Conservation (phyloP, 2,888 invertebrate species). For the Eristalis pertinax region DNA sequence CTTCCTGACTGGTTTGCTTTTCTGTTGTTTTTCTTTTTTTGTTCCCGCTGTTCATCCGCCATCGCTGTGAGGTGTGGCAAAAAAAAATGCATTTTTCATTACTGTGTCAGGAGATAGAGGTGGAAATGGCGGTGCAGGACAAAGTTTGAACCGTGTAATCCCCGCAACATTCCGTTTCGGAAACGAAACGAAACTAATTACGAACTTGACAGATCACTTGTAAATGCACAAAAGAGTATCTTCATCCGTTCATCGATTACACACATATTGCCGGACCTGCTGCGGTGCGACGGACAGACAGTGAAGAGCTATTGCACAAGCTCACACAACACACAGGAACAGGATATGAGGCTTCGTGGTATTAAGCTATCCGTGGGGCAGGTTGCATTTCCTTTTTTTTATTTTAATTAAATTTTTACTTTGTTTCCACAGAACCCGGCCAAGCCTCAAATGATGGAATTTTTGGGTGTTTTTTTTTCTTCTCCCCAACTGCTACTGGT, state of each 20-base stretch:
- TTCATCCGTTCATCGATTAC: constrained; percentile 68
- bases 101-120: constrained; percentile 67
- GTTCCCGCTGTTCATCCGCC: background rate
- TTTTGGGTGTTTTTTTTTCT: background rate
- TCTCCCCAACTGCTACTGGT: constrained; percentile 3
- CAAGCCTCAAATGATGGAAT: constrained; percentile 46
- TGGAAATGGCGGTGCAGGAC: constrained; percentile 53
- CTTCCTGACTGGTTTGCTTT: background rate
- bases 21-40: background rate
- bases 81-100: constrained; percentile 60
- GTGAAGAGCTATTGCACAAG: background rate
- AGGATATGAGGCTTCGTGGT: constrained; percentile 66
- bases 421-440: constrained; percentile 41
- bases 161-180: constrained; percentile 65
- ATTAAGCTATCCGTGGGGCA: constrained; percentile 41
- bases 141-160: constrained; percentile 52
- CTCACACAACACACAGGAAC: background rate
- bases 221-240: constrained; percentile 69
- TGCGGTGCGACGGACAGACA: background rate
- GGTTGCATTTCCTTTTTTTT: constrained; percentile 29
- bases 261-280: constrained; percentile 33
- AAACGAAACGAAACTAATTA: constrained; percentile 72
- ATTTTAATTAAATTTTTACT: constrained; percentile 70
- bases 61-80: background rate
- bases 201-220: constrained; percentile 72